These are phyloP conservation scores for Lacerta agilis DNA, from an alignment of 2,797 vertebrate species.

Conservation along the genomic window DNA sequence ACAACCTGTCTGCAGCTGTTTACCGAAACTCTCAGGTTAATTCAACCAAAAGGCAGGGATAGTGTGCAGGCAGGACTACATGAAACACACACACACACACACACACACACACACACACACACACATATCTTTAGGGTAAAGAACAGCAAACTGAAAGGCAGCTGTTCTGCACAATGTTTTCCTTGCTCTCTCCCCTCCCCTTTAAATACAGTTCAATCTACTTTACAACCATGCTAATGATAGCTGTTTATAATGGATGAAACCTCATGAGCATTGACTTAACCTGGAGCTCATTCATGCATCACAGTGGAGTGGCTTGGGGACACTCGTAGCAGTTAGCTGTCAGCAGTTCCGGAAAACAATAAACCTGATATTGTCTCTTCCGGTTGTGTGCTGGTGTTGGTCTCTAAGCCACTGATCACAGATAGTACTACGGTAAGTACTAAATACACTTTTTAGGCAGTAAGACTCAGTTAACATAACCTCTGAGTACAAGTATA, in stretches of 20 bases:
- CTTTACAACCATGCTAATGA: background rate
- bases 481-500: too few species aligned
- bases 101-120: background rate
- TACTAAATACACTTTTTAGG: too few species aligned
- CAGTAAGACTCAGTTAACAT: too few species aligned
- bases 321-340: background rate
- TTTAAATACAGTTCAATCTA: background rate
- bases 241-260: background rate
- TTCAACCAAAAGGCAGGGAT: constrained; percentile 61
- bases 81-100: background rate
- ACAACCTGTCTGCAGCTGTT: constrained; percentile 72
- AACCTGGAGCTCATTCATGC: background rate
- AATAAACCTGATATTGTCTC: background rate
- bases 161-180: background rate
- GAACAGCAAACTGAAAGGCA: background rate
- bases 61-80: constrained; percentile 16
- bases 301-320: background rate
- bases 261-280: background rate
- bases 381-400: background rate
- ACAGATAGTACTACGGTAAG: too few species aligned
- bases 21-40: constrained; percentile 55
- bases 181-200: background rate
- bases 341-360: background rate
- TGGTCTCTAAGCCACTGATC: background rate
- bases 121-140: background rate